Base-by-base conservation (phyloP, 2,888 invertebrate species). In the Mythimna pallens region DNA sequence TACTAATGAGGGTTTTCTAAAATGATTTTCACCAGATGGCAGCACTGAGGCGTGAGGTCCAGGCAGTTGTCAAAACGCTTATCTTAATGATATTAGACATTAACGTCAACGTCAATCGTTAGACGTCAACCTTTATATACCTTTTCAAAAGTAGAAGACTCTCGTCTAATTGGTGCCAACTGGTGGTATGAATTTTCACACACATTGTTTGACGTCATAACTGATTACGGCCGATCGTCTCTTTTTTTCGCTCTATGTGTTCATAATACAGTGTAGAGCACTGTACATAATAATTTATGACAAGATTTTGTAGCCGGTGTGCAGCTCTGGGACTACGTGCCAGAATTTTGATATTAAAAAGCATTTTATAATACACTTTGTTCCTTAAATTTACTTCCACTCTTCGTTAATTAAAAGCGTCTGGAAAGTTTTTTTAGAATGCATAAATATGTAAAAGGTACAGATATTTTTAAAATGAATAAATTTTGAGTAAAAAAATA, bases 381-480 rank as follows among this genome's bases (percentile, higher is more conserved):
- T 73, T 76, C 55, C 55, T 70, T 59, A 70, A 73, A 81, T 72
- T 76, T 66, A 76, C 69, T 81, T 67, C 70, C 82, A 84, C 77
- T 84, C 81, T 76, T 67, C 58, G 70, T 83, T 83, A 68, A 80
- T 83, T 80, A 83, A 80, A 83, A 80, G 2, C 25, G 66, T 70
- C 62, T 58, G 43, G 40, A 80, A 84, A 80, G 50, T 80, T 78
- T 61, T 47, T 69, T 14, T 59, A 47, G n/a, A 80, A 80, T 80
- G 30, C 50, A 70, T 54, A 10, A 50, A 70, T 17, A 47, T 17
- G 7, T 20, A 47, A 65, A 73, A 57, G 20, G 20, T 55, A 47
- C 4, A 9, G 10, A 50, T 52, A 34, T 40, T 25, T 72, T 40
- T 47, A 43, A 61, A 66, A 50, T 50, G 0, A 54, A 65, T 43